These are phyloP conservation scores for Caradrina clavipalpis DNA, from an alignment of 2,888 invertebrate species.

Conservation along the genomic window DNA sequence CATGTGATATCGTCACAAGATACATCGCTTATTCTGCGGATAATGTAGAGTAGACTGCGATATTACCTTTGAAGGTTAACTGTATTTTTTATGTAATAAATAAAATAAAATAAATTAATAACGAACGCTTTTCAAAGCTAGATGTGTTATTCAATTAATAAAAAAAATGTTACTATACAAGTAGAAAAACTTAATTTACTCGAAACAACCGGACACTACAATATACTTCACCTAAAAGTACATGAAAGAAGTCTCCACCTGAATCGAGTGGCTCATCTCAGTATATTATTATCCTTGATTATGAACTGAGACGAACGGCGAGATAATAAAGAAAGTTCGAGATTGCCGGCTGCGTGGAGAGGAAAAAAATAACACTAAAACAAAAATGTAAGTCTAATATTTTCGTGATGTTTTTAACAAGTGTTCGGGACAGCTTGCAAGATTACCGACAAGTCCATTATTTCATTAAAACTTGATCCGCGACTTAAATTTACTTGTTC, in stretches of 20 bases:
- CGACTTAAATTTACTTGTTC: constrained; percentile 60
- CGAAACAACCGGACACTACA: constrained; percentile 31
- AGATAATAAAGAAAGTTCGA: constrained; percentile 48
- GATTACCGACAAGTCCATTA: constrained; percentile 70
- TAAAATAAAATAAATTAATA: constrained; percentile 29
- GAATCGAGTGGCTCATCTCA: constrained; percentile 38
- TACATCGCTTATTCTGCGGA: too few relatives aligned
- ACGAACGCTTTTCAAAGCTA: constrained; percentile 23
- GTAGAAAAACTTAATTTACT: constrained; percentile 33
- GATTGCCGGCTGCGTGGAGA: constrained; percentile 29
- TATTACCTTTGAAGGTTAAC: too few relatives aligned
- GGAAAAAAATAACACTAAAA: constrained; percentile 34
- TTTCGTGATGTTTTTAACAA: constrained; percentile 65
- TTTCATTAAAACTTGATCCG: constrained; percentile 77
- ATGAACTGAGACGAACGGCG: constrained; percentile 31
- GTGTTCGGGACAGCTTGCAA: constrained; percentile 70
- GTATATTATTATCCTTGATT: constrained; percentile 43
- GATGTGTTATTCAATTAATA: constrained; percentile 42
- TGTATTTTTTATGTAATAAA: too few relatives aligned
- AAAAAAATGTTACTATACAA: constrained; percentile 28
- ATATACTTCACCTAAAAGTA: constrained; percentile 23
- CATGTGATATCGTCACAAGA: too few relatives aligned
- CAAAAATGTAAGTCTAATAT: constrained; percentile 41
- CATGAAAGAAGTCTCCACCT: constrained; percentile 16
- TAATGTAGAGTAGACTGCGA: too few relatives aligned